Evolutionary conservation across 2,888 invertebrate genomes (phyloP), one percentile per base, ranked within the genome.

Genomic region (Melanostoma scalare): DNA sequence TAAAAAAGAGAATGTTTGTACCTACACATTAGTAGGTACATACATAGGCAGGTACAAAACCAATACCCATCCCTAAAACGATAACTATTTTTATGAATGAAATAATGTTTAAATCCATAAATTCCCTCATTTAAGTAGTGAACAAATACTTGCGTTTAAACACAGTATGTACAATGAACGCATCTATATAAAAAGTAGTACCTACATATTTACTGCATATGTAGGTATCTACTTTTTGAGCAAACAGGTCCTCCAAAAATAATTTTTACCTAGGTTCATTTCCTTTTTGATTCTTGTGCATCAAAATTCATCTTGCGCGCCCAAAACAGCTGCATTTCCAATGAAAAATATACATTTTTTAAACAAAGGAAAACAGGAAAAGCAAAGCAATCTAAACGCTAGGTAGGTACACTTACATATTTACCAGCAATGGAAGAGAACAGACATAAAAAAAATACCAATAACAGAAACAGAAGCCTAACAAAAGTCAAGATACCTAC

Each of bases 391-490:
- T 63, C 61, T 50, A 50, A 63, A 74, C 72, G 38, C 30, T 44
- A n/a, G 31, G 56, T 52, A 36, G 46, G 20, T 20, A 46, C 20
- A 67, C 44, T 48, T 55, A 50, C 20, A 30, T 20, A 20, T 20
- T 42, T 31, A 55, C 36, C 35, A 8, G 8, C 33, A 40, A 6
- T 10, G 8, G 9, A 30, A 4, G n/a, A 38, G 31, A 55, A 4
- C 35, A 40, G 9, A 20, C 20, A 20, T 20, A 20, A 5, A 8
- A 6, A 3, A 42, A 63, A n/a, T 6, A 36, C 36, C 69, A 80
- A 74, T 56, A 79, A 74, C 76, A 85, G 77, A 80, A 77, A 75
- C 77, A 78, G 81, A 85, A 82, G 76, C 88, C 86, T 84, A 85
- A 87, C 85, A 85, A 78, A 73, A 76, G 9, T 4, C 36, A 10